Conservation (phyloP, 2,888 invertebrate genomes). For the Mythimna lalbum region DNA sequence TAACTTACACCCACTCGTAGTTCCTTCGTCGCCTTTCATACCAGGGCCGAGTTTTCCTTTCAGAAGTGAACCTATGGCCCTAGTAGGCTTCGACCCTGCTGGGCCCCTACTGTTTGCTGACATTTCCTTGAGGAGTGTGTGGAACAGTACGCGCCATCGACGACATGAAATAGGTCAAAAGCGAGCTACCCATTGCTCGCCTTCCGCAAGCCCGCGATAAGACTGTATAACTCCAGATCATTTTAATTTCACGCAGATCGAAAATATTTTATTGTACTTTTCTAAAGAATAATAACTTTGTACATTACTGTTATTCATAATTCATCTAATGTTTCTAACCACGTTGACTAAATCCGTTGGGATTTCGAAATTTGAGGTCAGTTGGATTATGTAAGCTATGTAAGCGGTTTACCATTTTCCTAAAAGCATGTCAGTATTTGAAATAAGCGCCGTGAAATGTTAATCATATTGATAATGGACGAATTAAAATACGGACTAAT, state of each 20-base stretch:
- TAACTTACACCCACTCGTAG: too few relatives aligned
- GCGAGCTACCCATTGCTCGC: too few relatives aligned
- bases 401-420: conserved; percentile 12
- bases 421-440: conserved; percentile 3
- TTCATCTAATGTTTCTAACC: not conserved
- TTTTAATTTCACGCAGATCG: not conserved
- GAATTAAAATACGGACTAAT: conserved; percentile 9
- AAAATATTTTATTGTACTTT: not conserved
- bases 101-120: too few relatives aligned
- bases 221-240: not conserved
- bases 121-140: too few relatives aligned
- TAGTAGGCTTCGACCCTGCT: too few relatives aligned
- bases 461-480: not conserved
- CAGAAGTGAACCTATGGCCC: too few relatives aligned
- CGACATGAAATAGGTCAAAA: too few relatives aligned
- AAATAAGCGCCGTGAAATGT: not conserved
- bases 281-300: not conserved
- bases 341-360: not conserved
- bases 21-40: too few relatives aligned
- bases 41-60: too few relatives aligned
- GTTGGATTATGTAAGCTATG: not conserved
- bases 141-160: too few relatives aligned
- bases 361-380: conserved; percentile 8
- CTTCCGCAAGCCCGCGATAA: not conserved
- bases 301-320: not conserved